Conservation (phyloP, 2,888 invertebrate species). For the Pinctada fucata region DNA sequence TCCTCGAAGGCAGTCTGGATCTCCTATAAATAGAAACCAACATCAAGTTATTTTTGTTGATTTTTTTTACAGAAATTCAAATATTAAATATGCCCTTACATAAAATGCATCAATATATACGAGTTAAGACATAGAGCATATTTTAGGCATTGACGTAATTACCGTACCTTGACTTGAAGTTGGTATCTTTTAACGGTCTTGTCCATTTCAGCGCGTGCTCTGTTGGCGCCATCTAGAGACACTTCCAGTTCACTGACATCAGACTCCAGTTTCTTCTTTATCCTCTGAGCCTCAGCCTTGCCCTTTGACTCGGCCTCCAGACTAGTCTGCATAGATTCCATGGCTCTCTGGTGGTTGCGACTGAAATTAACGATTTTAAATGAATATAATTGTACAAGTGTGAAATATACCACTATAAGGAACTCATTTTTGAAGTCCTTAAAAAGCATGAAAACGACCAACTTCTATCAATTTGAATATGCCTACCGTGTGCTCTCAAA, state of each 20-base stretch:
- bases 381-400: background rate
- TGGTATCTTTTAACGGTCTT: constrained; percentile 99
- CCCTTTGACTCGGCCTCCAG: constrained; percentile 99
- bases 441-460: background rate
- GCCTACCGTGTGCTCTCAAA: constrained; percentile 93
- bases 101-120: too few relatives aligned
- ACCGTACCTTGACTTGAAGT: constrained; percentile 90
- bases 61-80: too few relatives aligned
- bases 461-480: too few relatives aligned
- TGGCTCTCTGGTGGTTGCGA: constrained; percentile 99
- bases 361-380: constrained; percentile 78
- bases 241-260: constrained; percentile 99
- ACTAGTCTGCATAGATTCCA: constrained; percentile 99
- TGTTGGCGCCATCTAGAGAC: constrained; percentile 98
- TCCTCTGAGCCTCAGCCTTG: constrained; percentile 99
- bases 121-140: too few relatives aligned
- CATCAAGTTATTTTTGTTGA: too few relatives aligned
- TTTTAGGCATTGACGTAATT: background rate
- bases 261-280: constrained; percentile 99
- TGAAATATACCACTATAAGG: background rate
- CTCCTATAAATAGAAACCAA: background rate
- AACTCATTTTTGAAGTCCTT: background rate
- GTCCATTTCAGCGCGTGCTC: constrained; percentile 98
- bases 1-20: background rate
- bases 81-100: too few relatives aligned